Evolutionary conservation across 2,113 vertebrate species (phyloP).

Genomic region (Conger conger): DNA sequence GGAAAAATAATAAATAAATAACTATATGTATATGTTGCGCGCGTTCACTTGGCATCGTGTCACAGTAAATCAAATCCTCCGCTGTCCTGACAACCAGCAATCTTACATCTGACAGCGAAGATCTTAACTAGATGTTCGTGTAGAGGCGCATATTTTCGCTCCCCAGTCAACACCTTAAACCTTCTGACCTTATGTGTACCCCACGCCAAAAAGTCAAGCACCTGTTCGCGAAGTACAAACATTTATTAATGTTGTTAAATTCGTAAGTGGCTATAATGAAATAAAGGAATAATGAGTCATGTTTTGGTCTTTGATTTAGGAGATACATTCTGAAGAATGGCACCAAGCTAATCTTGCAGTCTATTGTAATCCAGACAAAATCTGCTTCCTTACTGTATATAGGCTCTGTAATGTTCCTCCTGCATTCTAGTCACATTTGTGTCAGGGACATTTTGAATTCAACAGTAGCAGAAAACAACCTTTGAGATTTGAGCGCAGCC

Average conservation of each 20-base stretch:
- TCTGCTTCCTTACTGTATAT: neutral
- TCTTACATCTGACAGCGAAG: no score
- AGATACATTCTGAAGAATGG: neutral
- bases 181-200: neutral
- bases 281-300: neutral
- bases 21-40: no score
- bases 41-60: no score
- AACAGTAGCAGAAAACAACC: neutral
- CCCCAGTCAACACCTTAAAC: neutral
- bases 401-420: neutral
- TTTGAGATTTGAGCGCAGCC: neutral
- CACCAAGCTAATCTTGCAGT: neutral
- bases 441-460: neutral
- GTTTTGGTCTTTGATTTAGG: neutral
- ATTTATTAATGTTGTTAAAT: neutral
- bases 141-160: neutral
- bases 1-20: no score
- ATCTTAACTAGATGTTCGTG: neutral
- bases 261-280: neutral
- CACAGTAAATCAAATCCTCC: no score
- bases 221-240: neutral
- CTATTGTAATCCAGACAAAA: neutral
- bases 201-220: neutral
- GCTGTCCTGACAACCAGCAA: no score
- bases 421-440: neutral